These are phyloP conservation scores for Morone chrysops DNA, from an alignment of 2,113 vertebrate genomes.

Conservation along the genomic window DNA sequence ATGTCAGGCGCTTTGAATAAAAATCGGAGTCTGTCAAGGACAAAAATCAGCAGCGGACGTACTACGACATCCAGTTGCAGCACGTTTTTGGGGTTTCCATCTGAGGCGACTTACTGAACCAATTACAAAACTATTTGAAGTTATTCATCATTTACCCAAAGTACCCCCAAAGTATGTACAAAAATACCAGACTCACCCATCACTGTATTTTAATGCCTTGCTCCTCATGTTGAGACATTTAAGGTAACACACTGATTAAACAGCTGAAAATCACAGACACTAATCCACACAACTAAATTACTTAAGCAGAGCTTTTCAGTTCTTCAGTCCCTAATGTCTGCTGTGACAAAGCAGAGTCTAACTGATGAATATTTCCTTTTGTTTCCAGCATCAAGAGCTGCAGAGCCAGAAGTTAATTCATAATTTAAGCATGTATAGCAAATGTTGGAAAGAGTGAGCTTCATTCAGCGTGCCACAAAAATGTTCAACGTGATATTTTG, in stretches of 20 bases:
- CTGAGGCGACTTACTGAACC: no score
- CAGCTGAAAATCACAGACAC: not conserved
- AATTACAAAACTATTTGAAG: no score
- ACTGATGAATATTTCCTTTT: constrained; percentile 55
- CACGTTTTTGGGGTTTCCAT: no score
- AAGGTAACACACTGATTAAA: fast-evolving
- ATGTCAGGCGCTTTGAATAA: no score
- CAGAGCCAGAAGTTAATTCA: constrained; percentile 35
- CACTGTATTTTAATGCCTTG: not conserved
- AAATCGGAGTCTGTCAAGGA: no score
- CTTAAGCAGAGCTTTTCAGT: not conserved
- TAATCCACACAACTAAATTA: not conserved
- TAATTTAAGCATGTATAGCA: constrained; percentile 50
- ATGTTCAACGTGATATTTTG: not conserved
- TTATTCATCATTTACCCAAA: no score
- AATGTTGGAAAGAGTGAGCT: not conserved
- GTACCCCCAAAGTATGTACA: no score
- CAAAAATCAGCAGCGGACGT: no score
- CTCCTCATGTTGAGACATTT: not conserved
- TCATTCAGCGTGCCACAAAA: not conserved
- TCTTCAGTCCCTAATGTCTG: not conserved
- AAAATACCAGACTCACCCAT: no score
- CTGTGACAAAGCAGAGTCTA: not conserved
- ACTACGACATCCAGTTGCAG: no score
- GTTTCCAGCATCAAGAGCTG: constrained; percentile 35